Conservation (phyloP, 2,888 invertebrate species). For the Phania funesta region DNA sequence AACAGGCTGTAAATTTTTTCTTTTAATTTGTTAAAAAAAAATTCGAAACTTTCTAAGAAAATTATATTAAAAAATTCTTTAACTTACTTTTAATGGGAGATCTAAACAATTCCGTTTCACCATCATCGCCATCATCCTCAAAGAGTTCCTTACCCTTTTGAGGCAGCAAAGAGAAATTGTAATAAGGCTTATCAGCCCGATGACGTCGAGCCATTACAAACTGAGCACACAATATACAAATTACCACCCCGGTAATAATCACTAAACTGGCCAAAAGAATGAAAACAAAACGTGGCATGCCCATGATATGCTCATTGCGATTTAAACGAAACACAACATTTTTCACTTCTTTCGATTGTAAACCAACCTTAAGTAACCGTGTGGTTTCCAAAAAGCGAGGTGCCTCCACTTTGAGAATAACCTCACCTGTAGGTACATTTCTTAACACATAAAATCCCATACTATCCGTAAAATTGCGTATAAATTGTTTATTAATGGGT, state of each 20-base stretch:
- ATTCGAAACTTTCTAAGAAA: neutral
- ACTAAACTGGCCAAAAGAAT: slow-evolving; percentile 85
- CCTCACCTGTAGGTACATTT: slow-evolving; percentile 77
- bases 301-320: slow-evolving; percentile 85
- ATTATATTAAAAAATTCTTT: neutral
- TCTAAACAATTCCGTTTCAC: slow-evolving; percentile 79
- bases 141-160: slow-evolving; percentile 78
- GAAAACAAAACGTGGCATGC: slow-evolving; percentile 88
- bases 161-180: slow-evolving; percentile 79
- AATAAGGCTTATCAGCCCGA: slow-evolving; percentile 76
- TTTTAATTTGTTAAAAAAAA: neutral
- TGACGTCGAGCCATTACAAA: slow-evolving; percentile 73
- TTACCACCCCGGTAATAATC: slow-evolving; percentile 74
- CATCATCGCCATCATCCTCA: slow-evolving; percentile 78
- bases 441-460: slow-evolving; percentile 75
- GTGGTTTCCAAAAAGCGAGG: slow-evolving; percentile 82
- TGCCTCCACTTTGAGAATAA: slow-evolving; percentile 82
- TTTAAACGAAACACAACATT: slow-evolving; percentile 86
- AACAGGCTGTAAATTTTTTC: neutral
- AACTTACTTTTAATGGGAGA: slow-evolving; percentile 79
- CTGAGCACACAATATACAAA: slow-evolving; percentile 76
- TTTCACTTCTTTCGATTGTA: slow-evolving; percentile 81
- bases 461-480: slow-evolving; percentile 74
- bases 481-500: slow-evolving; percentile 78
- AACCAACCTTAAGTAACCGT: slow-evolving; percentile 76